These are phyloP conservation scores for Phanerotoma sp. DNA, from an alignment of 2,888 invertebrate species.

Conservation along the genomic window DNA sequence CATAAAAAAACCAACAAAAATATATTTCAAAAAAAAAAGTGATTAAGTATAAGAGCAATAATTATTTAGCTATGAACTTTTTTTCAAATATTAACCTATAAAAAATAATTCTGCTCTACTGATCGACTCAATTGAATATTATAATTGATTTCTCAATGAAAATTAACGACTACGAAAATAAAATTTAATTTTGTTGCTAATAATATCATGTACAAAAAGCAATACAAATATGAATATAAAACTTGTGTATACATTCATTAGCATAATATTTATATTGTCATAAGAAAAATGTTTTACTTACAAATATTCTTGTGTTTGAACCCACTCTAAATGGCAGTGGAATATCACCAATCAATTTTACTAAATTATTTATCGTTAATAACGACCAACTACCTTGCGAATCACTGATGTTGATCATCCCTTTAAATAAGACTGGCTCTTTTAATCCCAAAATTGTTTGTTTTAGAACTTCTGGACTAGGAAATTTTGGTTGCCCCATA, in stretches of 20 bases:
- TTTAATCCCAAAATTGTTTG: constrained; percentile 39
- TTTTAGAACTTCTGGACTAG: constrained; percentile 32
- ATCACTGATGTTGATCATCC: constrained; percentile 52
- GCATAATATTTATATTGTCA: too few relatives aligned
- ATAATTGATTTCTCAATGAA: too few relatives aligned
- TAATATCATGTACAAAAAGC: too few relatives aligned
- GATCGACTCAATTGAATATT: too few relatives aligned
- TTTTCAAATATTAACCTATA: too few relatives aligned
- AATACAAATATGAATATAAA: too few relatives aligned
- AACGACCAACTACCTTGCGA: constrained; percentile 61
- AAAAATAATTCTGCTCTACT: too few relatives aligned
- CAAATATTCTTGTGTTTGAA: constrained; percentile 50
- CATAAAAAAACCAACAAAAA: too few relatives aligned
- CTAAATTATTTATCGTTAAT: constrained; percentile 65
- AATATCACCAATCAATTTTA: constrained; percentile 61
- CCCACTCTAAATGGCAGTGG: constrained; percentile 60
- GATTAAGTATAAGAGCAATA: constrained; percentile 2
- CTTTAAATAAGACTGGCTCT: constrained; percentile 62
- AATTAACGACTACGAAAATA: too few relatives aligned
- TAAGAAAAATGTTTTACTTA: constrained; percentile 37
- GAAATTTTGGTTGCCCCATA: constrained; percentile 18
- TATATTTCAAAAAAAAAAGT: constrained; percentile 8
- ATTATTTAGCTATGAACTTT: too few relatives aligned
- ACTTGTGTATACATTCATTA: too few relatives aligned
- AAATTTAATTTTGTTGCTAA: too few relatives aligned